Evolutionary conservation across 1,140 invertebrate species (phyloP), one percentile per base, ranked within the genome.

Genomic region (Bombus pyrosoma): DNA sequence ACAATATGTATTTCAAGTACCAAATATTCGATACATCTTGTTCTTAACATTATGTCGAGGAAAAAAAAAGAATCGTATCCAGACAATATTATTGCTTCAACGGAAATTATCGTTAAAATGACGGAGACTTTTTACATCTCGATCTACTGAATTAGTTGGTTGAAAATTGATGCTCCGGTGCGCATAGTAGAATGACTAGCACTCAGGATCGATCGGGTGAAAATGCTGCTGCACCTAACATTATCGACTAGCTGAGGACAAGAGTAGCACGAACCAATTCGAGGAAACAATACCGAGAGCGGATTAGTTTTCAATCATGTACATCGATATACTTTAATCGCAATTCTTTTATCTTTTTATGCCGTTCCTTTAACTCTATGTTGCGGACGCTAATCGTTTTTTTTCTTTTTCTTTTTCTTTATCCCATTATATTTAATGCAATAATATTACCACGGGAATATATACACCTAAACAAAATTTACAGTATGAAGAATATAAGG

Each of bases 1-100:
- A 86, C 88, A 88, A 86, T 71, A 74, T 89, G 87, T 89, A 89
- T 89, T 89, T 89, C 69, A 81, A 88, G 88, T 89, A 89, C 87
- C 88, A 89, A 89, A 89, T 89, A 88, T 89, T 69, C 75, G 80
- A 88, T 89, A 89, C 83, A 89, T 86, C 78, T 82, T 87, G 74
- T 86, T 86, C 88, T 89, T 89, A 89, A 85, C 72, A 74, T 88
- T 89, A 89, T 69, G 81, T 79, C 79, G 76, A 69, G 64, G 37
- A 77, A 81, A 82, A 47, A 77, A 47, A 71, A 62, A 59, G 41
- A 37, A 83, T 72, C 37, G 25, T 75, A 76, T 79, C 59, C 66
- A 41, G n/a, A 43, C 43, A 72, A 73, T 57, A 84, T 81, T 81
- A 81, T 69, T 73, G 59, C 68, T 88, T 81, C 15, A 78, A 85